Evolutionary conservation across 2,113 vertebrate species (phyloP).

Genomic region (Paedocypris sp.): DNA sequence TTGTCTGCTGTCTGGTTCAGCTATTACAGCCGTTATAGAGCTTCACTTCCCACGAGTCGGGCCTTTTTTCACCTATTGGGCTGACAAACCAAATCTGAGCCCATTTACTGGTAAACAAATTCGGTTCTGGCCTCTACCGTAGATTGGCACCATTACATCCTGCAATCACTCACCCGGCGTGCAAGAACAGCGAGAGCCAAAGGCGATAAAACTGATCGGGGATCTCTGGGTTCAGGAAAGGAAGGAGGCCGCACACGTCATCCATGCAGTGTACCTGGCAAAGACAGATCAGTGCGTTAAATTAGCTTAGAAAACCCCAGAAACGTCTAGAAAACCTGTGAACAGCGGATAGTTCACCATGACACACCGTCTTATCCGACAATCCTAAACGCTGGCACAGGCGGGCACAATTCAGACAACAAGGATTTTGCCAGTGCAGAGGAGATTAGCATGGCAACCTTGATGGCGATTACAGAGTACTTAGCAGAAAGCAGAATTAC

Average conservation of each 20-base stretch:
- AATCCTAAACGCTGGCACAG: background rate
- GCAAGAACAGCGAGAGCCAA: conserved; percentile 95
- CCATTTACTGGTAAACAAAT: no score
- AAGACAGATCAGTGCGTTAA: background rate
- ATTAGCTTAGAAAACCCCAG: background rate
- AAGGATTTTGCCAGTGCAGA: conserved; percentile 15
- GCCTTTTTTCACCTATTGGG: no score
- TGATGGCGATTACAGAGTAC: conserved; percentile 4
- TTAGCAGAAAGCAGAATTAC: conserved; percentile 2
- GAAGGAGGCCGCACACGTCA: conserved; percentile 90
- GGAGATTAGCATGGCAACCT: conserved; percentile 25
- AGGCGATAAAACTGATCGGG: conserved; percentile 98
- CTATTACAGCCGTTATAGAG: no score
- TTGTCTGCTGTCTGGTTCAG: no score
- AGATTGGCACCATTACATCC: no score
- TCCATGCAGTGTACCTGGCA: conserved; percentile 95
- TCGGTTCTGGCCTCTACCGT: no score
- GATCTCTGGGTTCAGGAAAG: conserved; percentile 93
- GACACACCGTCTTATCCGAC: background rate
- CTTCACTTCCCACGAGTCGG: no score
- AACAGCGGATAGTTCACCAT: background rate
- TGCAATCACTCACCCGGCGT: conserved; percentile 74
- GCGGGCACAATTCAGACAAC: conserved; percentile 16
- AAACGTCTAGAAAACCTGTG: background rate
- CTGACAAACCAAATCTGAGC: no score